A percentile compares a stretch with the other conserved stretches of the same genome.
These are phyloP conservation scores for Autographa gamma DNA, from an alignment of 2,888 invertebrate genomes.

Conservation along the genomic window DNA sequence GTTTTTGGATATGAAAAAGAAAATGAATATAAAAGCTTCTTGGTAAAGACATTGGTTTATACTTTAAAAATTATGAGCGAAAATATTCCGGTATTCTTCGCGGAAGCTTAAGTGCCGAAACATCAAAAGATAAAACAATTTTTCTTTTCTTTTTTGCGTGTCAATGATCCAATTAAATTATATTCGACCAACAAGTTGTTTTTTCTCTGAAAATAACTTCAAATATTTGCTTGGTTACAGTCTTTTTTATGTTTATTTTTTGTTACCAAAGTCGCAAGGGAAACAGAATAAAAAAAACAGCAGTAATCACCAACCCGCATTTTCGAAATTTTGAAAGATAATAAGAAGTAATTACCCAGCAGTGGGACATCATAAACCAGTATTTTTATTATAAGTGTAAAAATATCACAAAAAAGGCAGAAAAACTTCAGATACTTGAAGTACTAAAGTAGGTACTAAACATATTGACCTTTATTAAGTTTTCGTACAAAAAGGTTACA, in stretches of 20 bases:
- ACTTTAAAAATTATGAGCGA: background rate
- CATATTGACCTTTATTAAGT: background rate
- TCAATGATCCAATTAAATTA: conserved; percentile 1
- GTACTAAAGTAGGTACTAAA: too few species aligned
- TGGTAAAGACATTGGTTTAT: background rate
- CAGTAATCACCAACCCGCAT: too few species aligned
- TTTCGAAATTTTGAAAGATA: too few species aligned
- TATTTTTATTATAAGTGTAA: too few species aligned
- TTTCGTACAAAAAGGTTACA: background rate
- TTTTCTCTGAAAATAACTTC: background rate
- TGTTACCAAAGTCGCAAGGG: too few species aligned
- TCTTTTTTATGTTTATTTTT: too few species aligned
- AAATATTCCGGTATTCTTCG: background rate
- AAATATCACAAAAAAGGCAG: too few species aligned
- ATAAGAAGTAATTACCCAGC: too few species aligned
- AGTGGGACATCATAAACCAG: too few species aligned
- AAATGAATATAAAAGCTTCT: background rate
- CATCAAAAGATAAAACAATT: background rate
- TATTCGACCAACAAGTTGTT: background rate
- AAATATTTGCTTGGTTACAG: background rate
- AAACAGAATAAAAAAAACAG: too few species aligned
- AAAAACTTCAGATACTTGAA: too few species aligned
- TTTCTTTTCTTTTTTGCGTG: background rate
- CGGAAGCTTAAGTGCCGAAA: background rate
- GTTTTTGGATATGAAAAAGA: background rate